Base-by-base conservation (phyloP, 2,797 vertebrate species). In the Poecilia velifera region DNA sequence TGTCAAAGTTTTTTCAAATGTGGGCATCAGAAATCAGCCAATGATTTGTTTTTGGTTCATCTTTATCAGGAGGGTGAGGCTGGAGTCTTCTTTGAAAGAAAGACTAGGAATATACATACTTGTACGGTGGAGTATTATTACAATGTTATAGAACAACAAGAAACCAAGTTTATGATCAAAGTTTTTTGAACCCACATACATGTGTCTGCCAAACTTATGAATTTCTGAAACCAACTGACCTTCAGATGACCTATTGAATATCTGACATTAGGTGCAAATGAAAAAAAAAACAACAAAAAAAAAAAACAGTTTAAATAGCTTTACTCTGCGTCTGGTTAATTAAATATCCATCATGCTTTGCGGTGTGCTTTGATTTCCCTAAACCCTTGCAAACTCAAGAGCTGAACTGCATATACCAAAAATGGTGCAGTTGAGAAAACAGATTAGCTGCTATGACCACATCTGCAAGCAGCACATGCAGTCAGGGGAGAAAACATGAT, bases 371-470 rank as follows among this genome's bases (percentile, higher is more conserved):
- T 84, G 57, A 91, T 91, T 93, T 91, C 89, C 87, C 20, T 89
- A 88, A 89, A 93, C 89, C 77, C 53, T 86, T 76, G 86, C 81
- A 91, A 92, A 89, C 82, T 86, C 84, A 84, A 83, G 28, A 71
- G 82, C 86, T 85, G 88, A 91, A 90, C 90, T 83, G 80, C 86
- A 85, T 91, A 86, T 89, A 87, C 76, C 64, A 41, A 85, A 86
- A 89, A 78, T 62, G n/a, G 88, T 62, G 0, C 84, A 25, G 83
- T 92, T 86, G 87, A 86, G 85, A 86, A 94, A 95, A 94, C 91
- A 94, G 88, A 94, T 95, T 92, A 93, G 83, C 94, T 73, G 46
- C 88, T 84, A 92, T 90, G 85, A 91, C 86, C 94, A 94, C 93
- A 92, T 91, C 91, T 91, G 87, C 84, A 90, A 86, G 88, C 84